phyloP scores from a whole-genome alignment of 2,888 invertebrate species.

The Nipponacmea schrenckii region DNA sequence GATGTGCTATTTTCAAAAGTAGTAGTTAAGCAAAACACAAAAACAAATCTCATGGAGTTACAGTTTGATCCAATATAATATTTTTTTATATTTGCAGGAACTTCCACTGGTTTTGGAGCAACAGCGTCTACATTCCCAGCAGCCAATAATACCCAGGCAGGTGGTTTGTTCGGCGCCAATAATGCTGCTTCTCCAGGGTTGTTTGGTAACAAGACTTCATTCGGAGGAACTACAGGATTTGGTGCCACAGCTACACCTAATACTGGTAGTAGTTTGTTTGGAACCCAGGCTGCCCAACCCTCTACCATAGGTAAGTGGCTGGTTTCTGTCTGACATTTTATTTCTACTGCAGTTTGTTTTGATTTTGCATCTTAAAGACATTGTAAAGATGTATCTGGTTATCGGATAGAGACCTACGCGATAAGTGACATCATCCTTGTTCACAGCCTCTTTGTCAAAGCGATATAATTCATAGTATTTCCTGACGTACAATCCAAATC shows the following conservation, averaged over 20 bases:
- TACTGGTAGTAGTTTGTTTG: conserved; percentile 29
- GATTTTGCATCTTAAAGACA: no score
- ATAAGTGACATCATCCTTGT: no score
- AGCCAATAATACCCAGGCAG: conserved; percentile 26
- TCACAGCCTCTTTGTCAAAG: no score
- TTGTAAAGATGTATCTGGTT: no score
- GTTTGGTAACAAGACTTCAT: conserved; percentile 33
- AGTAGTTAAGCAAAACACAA: no score
- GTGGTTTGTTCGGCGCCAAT: conserved; percentile 31
- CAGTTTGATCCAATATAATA: background rate
- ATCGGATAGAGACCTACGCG: no score
- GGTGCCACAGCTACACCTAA: conserved; percentile 21
- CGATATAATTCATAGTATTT: no score
- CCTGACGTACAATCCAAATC: no score
- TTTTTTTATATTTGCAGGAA: background rate
- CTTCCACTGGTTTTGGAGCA: conserved; percentile 37
- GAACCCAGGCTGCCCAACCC: conserved; percentile 26
- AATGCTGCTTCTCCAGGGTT: conserved; percentile 17
- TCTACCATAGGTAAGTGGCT: background rate
- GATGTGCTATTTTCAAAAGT: no score
- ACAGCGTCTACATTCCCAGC: conserved; percentile 38
- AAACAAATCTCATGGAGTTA: background rate
- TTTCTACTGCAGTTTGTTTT: no score
- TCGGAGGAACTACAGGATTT: background rate
- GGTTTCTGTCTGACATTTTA: no score